Base-by-base conservation (phyloP, 2,797 vertebrate genomes). In the Sebastiscus albofasciatus region DNA sequence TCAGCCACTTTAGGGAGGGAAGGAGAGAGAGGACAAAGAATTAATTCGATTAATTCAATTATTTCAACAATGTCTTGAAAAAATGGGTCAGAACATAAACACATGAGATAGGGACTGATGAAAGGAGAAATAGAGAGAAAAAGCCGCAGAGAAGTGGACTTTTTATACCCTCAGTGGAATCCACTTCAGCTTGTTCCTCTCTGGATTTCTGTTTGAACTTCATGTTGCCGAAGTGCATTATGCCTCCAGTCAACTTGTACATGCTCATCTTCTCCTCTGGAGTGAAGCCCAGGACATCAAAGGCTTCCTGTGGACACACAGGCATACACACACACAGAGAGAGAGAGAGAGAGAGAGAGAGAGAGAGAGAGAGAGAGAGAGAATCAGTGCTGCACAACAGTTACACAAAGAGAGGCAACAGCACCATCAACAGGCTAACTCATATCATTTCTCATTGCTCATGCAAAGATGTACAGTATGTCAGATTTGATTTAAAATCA, bases 131-230 rank as follows among this genome's bases (percentile, higher is more conserved):
- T 2, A 16, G 69, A 55, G 10, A 56, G 42, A 29, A 20, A 62
- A 56, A 24, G 31, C 8, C 6, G 20, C 16, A 27, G 27, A 58
- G 69, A 6, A 36, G 27, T 36, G 42, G 72, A 27, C 18, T 69
- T 62, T 71, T 27, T 52, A 16, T 86, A 85, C 92, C 95, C 76
- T 95, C 94, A 0, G 26, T 91, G 79, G 88, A 93, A 42, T 96
- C 94, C 46, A 95, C 87, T 26, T 96, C 95, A 33, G 94, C 95
- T 81, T 96, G 95, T 60, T 96, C 93, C 68, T 96, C 88, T 92
- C 95, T 91, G 67, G 93, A 72, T 83, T 97, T 96, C 92, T 95
- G 94, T 90, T 94, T 95, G 93, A 96, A 95, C 82, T 93, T 95
- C 94, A 89, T 89, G 76, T 88, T 95, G 65, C 94, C 92, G 1